phyloP scores from a whole-genome alignment of 2,113 vertebrate species.

The Calonectris borealis region DNA sequence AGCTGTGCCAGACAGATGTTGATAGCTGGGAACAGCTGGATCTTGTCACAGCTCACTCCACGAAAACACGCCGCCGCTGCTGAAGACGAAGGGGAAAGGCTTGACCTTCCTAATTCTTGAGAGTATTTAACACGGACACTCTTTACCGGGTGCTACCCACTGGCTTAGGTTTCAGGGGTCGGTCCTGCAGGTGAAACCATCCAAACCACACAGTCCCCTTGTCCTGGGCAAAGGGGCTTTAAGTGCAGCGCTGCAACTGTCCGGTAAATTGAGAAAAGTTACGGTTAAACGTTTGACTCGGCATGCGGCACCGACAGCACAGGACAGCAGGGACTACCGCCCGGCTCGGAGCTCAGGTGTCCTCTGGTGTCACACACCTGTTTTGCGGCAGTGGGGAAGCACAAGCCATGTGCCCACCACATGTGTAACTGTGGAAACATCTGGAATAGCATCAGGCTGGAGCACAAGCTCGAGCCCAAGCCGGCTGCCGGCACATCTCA shows the following conservation, averaged over 20 bases:
- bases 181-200: neutral
- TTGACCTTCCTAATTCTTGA: accelerated
- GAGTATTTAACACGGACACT: no score
- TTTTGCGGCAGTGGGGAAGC: neutral
- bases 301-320: accelerated
- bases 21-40: neutral
- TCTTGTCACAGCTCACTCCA: neutral
- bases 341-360: neutral
- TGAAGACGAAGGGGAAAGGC: accelerated
- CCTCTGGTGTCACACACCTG: neutral
- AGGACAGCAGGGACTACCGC: accelerated
- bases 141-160: accelerated
- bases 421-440: neutral
- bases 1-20: neutral
- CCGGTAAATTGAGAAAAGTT: accelerated
- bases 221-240: accelerated
- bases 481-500: neutral
- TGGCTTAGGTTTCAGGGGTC: no score
- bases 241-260: accelerated
- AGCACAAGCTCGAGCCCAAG: neutral
- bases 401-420: neutral
- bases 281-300: accelerated
- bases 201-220: accelerated
- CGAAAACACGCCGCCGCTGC: accelerated
- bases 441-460: neutral